These are phyloP conservation scores for Numida meleagris DNA, from an alignment of 2,113 vertebrate genomes.

Conservation along the genomic window DNA sequence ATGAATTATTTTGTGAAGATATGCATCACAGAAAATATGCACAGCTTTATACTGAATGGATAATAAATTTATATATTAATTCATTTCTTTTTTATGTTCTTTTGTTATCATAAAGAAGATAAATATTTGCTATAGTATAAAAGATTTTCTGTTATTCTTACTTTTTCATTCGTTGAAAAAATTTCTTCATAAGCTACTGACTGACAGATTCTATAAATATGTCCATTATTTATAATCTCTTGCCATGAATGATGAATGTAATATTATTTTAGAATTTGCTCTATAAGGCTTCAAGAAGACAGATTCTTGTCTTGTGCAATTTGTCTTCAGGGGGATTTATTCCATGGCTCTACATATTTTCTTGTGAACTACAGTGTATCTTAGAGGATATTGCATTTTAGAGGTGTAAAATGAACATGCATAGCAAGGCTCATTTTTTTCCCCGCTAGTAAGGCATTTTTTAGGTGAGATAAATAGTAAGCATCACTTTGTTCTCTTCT, in stretches of 20 bases:
- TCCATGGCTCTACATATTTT: not conserved
- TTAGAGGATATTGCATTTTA: not conserved
- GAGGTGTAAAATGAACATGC: not conserved
- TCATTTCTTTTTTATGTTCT: not conserved
- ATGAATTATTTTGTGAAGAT: too few relatives aligned
- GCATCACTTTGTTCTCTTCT: not conserved
- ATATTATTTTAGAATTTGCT: not conserved
- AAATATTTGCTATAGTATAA: not conserved
- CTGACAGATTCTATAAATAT: not conserved
- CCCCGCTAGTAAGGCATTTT: not conserved
- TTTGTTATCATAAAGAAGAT: not conserved
- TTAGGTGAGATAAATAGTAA: not conserved
- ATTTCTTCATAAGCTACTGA: not conserved
- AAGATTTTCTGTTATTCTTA: not conserved
- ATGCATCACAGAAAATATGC: not conserved
- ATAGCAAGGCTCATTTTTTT: not conserved
- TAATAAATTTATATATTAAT: not conserved
- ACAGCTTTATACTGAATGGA: not conserved
- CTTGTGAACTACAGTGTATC: not conserved
- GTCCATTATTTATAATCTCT: not conserved
- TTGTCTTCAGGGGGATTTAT: not conserved
- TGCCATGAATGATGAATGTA: not conserved
- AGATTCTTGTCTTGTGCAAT: not conserved
- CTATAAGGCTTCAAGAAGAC: not conserved
- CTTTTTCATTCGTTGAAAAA: not conserved